Evolutionary conservation across 2,888 invertebrate species (phyloP).

Genomic region (Epinotia bilunana): DNA sequence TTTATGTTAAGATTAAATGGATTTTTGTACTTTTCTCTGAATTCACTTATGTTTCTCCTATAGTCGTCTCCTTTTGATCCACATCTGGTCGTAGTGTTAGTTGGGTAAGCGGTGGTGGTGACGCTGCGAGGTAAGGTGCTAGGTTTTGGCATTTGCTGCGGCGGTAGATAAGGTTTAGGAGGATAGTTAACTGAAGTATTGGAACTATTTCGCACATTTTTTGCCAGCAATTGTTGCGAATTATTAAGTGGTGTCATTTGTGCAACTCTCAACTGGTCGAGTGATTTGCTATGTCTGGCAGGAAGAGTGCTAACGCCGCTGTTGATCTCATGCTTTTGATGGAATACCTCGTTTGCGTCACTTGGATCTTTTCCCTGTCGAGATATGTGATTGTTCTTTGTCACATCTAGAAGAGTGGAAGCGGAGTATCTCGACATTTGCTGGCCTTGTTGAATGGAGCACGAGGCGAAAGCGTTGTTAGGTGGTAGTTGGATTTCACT

Average conservation of each 20-base stretch:
- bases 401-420: conserved; percentile 82
- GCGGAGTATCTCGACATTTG: conserved; percentile 85
- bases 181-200: conserved; percentile 78
- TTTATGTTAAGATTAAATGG: conserved; percentile 74
- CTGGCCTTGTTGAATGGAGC: conserved; percentile 77
- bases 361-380: conserved; percentile 66
- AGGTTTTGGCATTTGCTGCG: conserved; percentile 72
- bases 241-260: conserved; percentile 71
- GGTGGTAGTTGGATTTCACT: conserved; percentile 80
- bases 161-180: conserved; percentile 73
- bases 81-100: conserved; percentile 75
- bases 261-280: conserved; percentile 89
- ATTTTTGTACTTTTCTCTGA: conserved; percentile 86
- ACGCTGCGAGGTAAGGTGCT: conserved; percentile 81
- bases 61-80: conserved; percentile 81
- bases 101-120: conserved; percentile 77
- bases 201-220: conserved; percentile 71
- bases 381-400: conserved; percentile 64
- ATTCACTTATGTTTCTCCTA: conserved; percentile 85
- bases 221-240: conserved; percentile 64
- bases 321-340: conserved; percentile 73
- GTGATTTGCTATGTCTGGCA: conserved; percentile 91
- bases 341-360: conserved; percentile 66
- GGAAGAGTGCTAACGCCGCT: conserved; percentile 85
- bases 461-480: conserved; percentile 74